Evolutionary conservation across 2,888 invertebrate genomes (phyloP).

Genomic region (Netelia fuscicornis): DNA sequence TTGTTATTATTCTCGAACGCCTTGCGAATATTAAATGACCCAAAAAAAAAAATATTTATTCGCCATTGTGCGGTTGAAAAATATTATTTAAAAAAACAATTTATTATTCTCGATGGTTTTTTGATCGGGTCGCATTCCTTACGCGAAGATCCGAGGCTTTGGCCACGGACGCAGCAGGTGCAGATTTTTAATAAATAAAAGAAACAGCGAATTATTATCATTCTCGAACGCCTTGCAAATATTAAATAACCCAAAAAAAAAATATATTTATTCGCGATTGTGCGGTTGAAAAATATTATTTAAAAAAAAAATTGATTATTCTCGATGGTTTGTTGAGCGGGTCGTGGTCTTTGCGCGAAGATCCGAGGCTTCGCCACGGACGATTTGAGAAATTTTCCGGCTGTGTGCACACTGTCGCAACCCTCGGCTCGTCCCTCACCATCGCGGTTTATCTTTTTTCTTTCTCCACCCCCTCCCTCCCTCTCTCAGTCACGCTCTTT

Average conservation of each 20-base stretch:
- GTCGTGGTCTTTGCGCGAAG: too few species aligned
- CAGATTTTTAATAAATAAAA: too few species aligned
- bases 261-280: not conserved
- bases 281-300: not conserved
- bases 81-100: not conserved
- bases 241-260: not conserved
- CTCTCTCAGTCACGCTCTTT: not conserved
- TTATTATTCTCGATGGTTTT: conserved; percentile 6
- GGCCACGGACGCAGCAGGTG: too few species aligned
- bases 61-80: too few species aligned
- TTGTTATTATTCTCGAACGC: too few species aligned
- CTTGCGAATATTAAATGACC: too few species aligned
- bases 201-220: too few species aligned
- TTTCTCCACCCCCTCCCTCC: not conserved
- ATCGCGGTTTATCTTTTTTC: not conserved
- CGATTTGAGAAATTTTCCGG: conserved; percentile 61
- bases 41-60: not conserved
- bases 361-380: conserved; percentile 40
- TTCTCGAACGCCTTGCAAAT: too few species aligned
- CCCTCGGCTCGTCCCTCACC: conserved; percentile 19
- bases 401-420: conserved; percentile 41
- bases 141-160: too few species aligned
- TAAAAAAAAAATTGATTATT: not conserved
- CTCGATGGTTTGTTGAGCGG: not conserved
- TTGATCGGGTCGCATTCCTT: too few species aligned